Evolutionary conservation across 2,113 vertebrate genomes (phyloP).

Genomic region (Pteropus alecto): DNA sequence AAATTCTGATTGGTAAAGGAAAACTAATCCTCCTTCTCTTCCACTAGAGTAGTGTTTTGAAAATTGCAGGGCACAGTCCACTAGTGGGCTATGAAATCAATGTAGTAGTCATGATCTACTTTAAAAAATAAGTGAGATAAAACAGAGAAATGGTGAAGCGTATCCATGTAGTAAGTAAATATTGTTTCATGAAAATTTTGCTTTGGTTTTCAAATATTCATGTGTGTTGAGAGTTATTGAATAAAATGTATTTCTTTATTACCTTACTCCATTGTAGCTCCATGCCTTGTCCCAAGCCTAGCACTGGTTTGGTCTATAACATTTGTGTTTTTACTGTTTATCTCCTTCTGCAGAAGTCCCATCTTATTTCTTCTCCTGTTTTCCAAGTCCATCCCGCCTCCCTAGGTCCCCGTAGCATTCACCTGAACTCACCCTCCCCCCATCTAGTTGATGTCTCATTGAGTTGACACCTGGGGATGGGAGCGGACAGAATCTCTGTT

Average conservation of each 20-base stretch:
- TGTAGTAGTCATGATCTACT: constrained; percentile 43
- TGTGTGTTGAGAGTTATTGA: neutral
- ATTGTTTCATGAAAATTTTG: neutral
- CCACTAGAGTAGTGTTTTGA: constrained; percentile 1
- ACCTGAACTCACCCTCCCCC: neutral
- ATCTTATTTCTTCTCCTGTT: neutral
- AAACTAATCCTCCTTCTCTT: neutral
- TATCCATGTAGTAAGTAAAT: constrained; percentile 32
- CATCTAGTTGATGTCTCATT: neutral
- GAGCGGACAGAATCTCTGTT: neutral
- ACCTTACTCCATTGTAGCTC: neutral
- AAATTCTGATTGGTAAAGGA: neutral
- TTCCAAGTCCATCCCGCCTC: neutral
- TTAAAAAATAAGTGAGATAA: constrained; percentile 34
- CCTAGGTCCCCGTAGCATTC: neutral
- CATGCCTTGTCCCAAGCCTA: neutral
- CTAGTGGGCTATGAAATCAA: constrained; percentile 37
- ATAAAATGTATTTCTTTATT: constrained; percentile 19
- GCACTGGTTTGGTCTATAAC: neutral
- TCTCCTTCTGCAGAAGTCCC: neutral
- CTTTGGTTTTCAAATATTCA: constrained; percentile 7
- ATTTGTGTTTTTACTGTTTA: neutral
- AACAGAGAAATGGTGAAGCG: constrained; percentile 7
- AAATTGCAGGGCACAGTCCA: neutral
- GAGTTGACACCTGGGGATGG: neutral